Conservation (phyloP, 2,888 invertebrate genomes). For the Tholera decimalis region DNA sequence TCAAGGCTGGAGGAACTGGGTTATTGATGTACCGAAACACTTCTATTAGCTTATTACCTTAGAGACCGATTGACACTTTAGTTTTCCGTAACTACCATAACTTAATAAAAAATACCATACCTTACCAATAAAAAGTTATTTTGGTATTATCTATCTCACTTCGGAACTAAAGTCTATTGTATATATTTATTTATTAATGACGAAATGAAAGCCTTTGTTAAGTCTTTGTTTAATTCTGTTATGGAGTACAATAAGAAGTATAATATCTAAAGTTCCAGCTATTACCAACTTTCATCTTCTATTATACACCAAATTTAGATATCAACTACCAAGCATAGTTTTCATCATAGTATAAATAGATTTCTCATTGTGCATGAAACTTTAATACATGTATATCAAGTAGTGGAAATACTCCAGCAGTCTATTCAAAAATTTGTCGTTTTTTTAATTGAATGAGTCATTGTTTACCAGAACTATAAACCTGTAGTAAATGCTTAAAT, state of each 20-base stretch:
- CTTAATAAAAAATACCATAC: not conserved
- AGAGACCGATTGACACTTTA: not conserved
- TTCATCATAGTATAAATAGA: too few species aligned
- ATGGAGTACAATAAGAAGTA: too few species aligned
- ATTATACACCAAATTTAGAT: too few species aligned
- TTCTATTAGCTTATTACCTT: not conserved
- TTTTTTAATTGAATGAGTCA: constrained; percentile 16
- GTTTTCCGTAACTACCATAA: not conserved
- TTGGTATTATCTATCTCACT: too few species aligned
- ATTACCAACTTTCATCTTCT: not conserved
- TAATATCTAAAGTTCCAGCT: not conserved
- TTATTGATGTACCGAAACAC: not conserved
- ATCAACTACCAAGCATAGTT: too few species aligned
- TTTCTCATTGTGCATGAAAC: not conserved
- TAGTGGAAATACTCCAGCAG: not conserved
- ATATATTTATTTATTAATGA: too few species aligned
- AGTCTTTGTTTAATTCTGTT: too few species aligned
- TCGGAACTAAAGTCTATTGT: too few species aligned
- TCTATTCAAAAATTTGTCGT: constrained; percentile 2
- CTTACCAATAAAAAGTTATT: not conserved
- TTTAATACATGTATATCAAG: not conserved
- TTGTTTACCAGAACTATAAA: constrained; percentile 26
- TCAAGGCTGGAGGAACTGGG: constrained; percentile 39
- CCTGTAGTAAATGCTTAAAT: constrained; percentile 25
- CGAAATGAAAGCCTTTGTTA: too few species aligned